Evolutionary conservation across 2,797 vertebrate species (phyloP).

Genomic region (Sarcoramphus papa): DNA sequence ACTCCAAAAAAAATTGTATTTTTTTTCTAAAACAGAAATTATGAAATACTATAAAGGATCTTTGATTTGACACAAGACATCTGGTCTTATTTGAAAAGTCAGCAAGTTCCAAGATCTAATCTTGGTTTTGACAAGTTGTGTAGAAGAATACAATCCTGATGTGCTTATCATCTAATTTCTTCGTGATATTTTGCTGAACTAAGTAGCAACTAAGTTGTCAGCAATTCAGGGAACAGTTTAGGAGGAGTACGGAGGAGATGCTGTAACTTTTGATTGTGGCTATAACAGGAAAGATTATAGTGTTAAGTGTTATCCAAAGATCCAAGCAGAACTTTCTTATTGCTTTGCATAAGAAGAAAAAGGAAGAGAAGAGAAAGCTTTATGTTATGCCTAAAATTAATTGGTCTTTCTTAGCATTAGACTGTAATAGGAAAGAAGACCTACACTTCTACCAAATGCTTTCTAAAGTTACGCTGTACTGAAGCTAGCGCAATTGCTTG

Average conservation of each 20-base stretch:
- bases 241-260: background rate
- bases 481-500: background rate
- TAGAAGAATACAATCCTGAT: background rate
- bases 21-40: background rate
- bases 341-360: background rate
- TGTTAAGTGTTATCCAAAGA: background rate
- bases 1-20: fast-evolving
- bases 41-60: background rate
- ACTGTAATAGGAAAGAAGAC: background rate
- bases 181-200: background rate
- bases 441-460: background rate
- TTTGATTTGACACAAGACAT: background rate
- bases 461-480: background rate
- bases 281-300: background rate
- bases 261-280: background rate
- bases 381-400: background rate
- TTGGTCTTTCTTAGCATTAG: background rate
- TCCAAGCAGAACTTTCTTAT: background rate
- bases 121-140: background rate
- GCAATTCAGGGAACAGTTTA: background rate
- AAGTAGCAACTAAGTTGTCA: background rate
- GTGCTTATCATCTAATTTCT: background rate
- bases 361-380: background rate
- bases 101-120: background rate
- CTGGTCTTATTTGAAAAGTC: background rate